A percentile compares a stretch with the other conserved stretches of the same genome.
These are phyloP conservation scores for Etheostoma spectabile DNA, from an alignment of 2,113 vertebrate genomes.

Conservation along the genomic window DNA sequence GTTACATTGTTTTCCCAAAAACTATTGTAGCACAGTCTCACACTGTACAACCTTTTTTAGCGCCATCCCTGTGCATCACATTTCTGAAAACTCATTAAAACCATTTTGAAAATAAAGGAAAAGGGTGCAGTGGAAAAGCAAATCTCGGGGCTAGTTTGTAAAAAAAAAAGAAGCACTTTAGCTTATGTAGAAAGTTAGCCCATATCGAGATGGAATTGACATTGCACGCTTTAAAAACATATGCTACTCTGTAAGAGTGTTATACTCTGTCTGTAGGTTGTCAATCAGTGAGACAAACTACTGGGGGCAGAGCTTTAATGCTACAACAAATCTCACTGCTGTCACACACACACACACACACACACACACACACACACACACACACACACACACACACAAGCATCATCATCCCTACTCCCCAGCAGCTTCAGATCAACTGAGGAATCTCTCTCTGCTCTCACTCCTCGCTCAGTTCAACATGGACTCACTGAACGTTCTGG, in stretches of 20 bases:
- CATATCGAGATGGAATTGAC: background rate
- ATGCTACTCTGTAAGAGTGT: background rate
- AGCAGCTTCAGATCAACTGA: constrained; percentile 7
- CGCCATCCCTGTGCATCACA: background rate
- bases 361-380: background rate
- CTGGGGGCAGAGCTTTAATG: background rate
- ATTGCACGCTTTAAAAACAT: background rate
- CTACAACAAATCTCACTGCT: background rate
- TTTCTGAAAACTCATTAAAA: background rate
- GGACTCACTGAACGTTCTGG: constrained; percentile 31
- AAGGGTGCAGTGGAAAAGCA: background rate
- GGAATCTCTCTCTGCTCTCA: background rate
- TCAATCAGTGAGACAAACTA: background rate
- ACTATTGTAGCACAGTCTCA: background rate
- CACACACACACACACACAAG: background rate
- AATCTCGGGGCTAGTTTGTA: background rate
- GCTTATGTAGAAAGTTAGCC: too few relatives aligned
- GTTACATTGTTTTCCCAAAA: constrained; percentile 8
- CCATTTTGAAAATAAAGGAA: too few relatives aligned
- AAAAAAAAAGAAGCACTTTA: background rate
- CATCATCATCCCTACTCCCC: background rate
- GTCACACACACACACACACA: background rate
- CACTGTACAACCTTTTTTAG: background rate
- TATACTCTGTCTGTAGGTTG: background rate
- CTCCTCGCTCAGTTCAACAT: constrained; percentile 32